Evolutionary conservation across 1,140 invertebrate species (phyloP), one percentile per base, ranked within the genome.

Genomic region (Drosophila biarmipes): DNA sequence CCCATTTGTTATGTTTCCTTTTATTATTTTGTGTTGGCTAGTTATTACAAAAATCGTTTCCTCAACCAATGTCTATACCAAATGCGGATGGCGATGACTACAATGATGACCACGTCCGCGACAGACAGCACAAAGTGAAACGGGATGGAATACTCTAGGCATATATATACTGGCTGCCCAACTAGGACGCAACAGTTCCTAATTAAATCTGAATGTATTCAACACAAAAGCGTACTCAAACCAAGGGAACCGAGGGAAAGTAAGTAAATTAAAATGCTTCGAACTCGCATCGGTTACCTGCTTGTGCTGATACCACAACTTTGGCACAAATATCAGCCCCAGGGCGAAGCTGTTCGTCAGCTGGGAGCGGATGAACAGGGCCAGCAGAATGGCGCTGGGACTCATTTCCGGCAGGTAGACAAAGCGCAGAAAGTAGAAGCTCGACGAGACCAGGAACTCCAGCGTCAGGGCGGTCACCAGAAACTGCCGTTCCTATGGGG

Each of bases 331-430:
- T 73, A 97, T 94, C 87, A 97, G 94, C 48, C 96, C 92, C 38
- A 97, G 92, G 29, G 95, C 95, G 52, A 96, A 92, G 34, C 96
- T 96, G 51, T 96, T 95, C 12, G 97, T 97, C 42, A 96, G 92
- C 76, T 97, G 96, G 46, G 95, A 96, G 21, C 96, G 94, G 42
- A 95, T 69, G 82, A 96, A 96, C 56, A 95, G 94, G 56, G 95
- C 94, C 59, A 96, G 90, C 80, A 96, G 94, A 29, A 95, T 93
- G 80, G 94, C 92, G 80, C 96, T 95, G 19, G 96, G 96, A 92
- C 95, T 94, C 59, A 96, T 92, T 56, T 92, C 90, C 75, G 93
- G 93, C 91, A 95, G 92, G 78, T 94, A 92, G 49, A 94, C 69
- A n/a, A 94, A 94, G 84, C 95, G 94, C 53, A 95, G 92, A 37